These are phyloP conservation scores for Eledona agricola DNA, from an alignment of 2,888 invertebrate genomes.

Conservation along the genomic window DNA sequence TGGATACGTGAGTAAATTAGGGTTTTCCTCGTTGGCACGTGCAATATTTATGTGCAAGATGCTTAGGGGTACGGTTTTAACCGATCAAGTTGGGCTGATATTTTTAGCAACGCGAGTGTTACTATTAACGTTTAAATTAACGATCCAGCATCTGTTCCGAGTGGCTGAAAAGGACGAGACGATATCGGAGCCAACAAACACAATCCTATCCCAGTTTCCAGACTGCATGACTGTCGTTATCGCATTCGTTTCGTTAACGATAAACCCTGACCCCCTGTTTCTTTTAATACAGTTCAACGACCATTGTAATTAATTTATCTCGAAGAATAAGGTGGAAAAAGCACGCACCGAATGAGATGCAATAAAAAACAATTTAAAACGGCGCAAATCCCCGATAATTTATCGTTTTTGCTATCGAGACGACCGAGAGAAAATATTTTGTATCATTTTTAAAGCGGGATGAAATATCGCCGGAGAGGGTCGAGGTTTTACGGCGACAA, in stretches of 20 bases:
- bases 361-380: conserved; percentile 25
- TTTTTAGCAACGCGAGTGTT: conserved; percentile 22
- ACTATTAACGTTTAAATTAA: conserved; percentile 25
- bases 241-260: too few relatives aligned
- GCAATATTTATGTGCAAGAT: conserved; percentile 22
- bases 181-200: conserved; percentile 10
- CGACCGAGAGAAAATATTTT: too few relatives aligned
- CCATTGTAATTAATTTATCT: not conserved
- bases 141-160: conserved; percentile 21
- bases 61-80: conserved; percentile 22
- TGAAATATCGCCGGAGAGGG: too few relatives aligned
- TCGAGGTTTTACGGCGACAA: too few relatives aligned
- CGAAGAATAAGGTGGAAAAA: not conserved
- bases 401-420: too few relatives aligned
- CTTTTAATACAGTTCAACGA: too few relatives aligned
- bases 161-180: conserved; percentile 8
- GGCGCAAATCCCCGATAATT: conserved; percentile 18
- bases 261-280: too few relatives aligned
- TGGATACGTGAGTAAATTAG: conserved; percentile 4
- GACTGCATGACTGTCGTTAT: too few relatives aligned
- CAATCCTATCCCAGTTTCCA: too few relatives aligned
- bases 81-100: conserved; percentile 19
- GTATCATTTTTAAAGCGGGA: too few relatives aligned
- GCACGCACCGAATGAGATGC: conserved; percentile 5
- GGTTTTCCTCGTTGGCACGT: conserved; percentile 8